These are phyloP conservation scores for Leuciscus idus DNA, from an alignment of 2,113 vertebrate genomes.

Conservation along the genomic window DNA sequence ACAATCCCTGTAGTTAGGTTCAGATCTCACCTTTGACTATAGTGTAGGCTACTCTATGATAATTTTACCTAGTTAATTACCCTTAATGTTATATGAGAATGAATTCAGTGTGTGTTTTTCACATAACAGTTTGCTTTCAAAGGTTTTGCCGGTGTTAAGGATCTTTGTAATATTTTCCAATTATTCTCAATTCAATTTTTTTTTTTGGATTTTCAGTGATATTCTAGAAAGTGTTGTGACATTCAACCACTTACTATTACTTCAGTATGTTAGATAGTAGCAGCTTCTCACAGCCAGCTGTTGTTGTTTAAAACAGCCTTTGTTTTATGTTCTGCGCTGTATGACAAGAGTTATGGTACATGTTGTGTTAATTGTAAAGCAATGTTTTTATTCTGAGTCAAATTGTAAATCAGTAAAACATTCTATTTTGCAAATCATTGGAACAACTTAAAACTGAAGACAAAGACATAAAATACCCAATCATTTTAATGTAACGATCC, in stretches of 20 bases:
- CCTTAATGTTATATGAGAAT: background rate
- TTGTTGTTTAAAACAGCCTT: conserved; percentile 1
- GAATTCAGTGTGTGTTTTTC: background rate
- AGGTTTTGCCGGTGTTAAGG: background rate
- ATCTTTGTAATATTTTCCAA: background rate
- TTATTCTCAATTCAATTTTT: background rate
- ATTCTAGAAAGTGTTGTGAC: background rate
- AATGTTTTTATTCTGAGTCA: background rate
- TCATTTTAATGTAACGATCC: background rate
- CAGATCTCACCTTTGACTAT: conserved; percentile 2
- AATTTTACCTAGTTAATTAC: background rate
- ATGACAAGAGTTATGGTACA: background rate
- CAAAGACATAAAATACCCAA: background rate
- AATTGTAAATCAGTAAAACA: background rate
- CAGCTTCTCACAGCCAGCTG: background rate
- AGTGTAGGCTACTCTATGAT: background rate
- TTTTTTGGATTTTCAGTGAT: background rate
- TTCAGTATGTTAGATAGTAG: background rate
- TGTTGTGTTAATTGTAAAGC: background rate
- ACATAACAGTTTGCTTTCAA: background rate
- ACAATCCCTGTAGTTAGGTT: background rate
- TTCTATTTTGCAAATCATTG: background rate
- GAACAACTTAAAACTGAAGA: background rate
- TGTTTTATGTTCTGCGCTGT: background rate
- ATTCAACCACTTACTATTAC: background rate